Evolutionary conservation across 2,113 vertebrate species (phyloP), one percentile per base, ranked within the genome.

Genomic region (Mormoops blainvillei): DNA sequence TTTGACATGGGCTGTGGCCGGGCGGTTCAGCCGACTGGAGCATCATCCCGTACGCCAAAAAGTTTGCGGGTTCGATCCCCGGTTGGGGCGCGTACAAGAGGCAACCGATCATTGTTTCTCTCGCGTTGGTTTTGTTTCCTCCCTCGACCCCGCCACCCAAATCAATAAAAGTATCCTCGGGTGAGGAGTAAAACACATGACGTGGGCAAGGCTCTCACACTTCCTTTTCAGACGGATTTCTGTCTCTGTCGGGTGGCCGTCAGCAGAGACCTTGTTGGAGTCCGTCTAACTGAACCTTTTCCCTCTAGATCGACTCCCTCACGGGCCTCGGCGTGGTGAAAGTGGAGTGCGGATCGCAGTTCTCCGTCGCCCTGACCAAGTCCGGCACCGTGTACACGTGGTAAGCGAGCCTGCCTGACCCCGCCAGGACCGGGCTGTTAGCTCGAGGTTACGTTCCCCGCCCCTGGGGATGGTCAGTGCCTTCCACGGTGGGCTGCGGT

Each of bases 301-400:
- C 1, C 96, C 89, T 97, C 85, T 93, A 99, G 99, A 99, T 99
- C n/a, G 99, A 99, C 98, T 99, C 99, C 52, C 99, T 99, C 50
- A 99, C 99, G 1, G 99, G 99, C n/a, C 99, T 99, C 50, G 99
- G 99, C 22, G 99, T 99, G 83, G 98, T 99, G 96, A 99, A 99
- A 98, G 99, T 99, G 84, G 99, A 99, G 97, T 99, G 99, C 77
- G 99, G 99, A 80, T 99, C 99, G 74, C 99, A 99, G 94, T 99
- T 99, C 98, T 99, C 99, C 71, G 99, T 99, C 22, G 99, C 99
- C 48, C 99, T 99, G 56, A 99, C 99, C 6, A 99, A 99, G 95
- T 99, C 99, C 78, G 99, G 99, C 89, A 99, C 99, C 0, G 99
- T 99, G 26, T 99, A 99, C 98, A 99, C 99, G 0, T 99, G 99